Percentiles rank a stretch among this genome's conserved stretches.
phyloP scores from a whole-genome alignment of 2,113 vertebrate genomes.

The Lampris megalopsis region DNA sequence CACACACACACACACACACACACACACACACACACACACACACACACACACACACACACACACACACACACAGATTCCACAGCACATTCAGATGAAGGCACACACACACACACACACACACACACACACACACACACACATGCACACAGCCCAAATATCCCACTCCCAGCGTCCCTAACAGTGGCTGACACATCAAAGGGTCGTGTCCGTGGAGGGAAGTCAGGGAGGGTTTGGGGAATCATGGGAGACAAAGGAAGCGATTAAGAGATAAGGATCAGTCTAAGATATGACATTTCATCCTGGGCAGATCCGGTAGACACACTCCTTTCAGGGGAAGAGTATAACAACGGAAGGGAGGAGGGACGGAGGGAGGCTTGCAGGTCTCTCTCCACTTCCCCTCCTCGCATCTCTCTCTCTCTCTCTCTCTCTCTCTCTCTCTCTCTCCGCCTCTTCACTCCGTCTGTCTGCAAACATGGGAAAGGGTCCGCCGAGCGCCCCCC shows the following conservation, averaged over 20 bases:
- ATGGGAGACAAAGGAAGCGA: conserved; percentile 95
- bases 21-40: conserved; percentile 72
- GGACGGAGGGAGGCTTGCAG: conserved; percentile 67
- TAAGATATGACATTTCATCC: conserved; percentile 98
- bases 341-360: conserved; percentile 76
- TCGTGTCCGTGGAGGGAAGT: conserved; percentile 87
- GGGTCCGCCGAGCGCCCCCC: conserved; percentile 7
- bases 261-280: conserved; percentile 97
- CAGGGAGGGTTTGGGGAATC: conserved; percentile 91
- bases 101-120: conserved; percentile 67
- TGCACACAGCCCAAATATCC: conserved; percentile 57
- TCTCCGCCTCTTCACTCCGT: conserved; percentile 51
- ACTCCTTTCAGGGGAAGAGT: conserved; percentile 88
- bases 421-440: conserved; percentile 38
- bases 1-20: conserved; percentile 39
- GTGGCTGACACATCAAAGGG: conserved; percentile 91
- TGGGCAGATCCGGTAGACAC: conserved; percentile 90
- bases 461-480: conserved; percentile 72
- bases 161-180: conserved; percentile 84
- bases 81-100: not conserved
- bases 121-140: conserved; percentile 36
- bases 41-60: conserved; percentile 36
- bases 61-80: conserved; percentile 28
- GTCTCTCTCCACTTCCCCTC: conserved; percentile 53
- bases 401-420: conserved; percentile 41